phyloP scores from a whole-genome alignment of 2,888 invertebrate species.

The Invenusta paracnida region DNA sequence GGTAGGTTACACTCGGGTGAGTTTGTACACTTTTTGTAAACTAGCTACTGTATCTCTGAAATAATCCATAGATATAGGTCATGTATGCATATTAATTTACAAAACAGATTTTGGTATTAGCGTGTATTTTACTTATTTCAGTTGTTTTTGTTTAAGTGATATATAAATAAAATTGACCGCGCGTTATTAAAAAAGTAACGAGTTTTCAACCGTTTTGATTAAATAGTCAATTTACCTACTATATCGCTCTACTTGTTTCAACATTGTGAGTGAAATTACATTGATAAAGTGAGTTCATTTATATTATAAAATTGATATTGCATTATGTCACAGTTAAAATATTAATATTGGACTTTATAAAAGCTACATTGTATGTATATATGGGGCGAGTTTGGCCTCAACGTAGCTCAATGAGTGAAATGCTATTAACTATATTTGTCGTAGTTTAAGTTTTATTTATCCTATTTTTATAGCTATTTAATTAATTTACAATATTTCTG shows the following conservation, averaged over 20 bases:
- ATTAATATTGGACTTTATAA: neutral
- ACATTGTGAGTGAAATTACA: no score
- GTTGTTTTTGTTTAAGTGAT: neutral
- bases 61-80: no score
- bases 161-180: neutral
- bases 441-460: neutral
- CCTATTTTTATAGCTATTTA: neutral
- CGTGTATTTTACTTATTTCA: no score
- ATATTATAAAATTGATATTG: neutral
- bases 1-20: no score
- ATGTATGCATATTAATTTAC: no score
- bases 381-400: neutral
- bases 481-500: neutral
- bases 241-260: neutral
- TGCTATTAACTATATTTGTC: conserved; percentile 3
- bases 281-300: neutral
- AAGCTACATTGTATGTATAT: neutral
- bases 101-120: no score
- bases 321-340: neutral
- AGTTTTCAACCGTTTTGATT: no score
- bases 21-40: no score
- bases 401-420: neutral
- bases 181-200: neutral
- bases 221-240: no score
- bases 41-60: no score